Percentiles rank a stretch among this genome's conserved stretches.
phyloP scores from a whole-genome alignment of 2,113 vertebrate species.

The Probosciger aterrimus region DNA sequence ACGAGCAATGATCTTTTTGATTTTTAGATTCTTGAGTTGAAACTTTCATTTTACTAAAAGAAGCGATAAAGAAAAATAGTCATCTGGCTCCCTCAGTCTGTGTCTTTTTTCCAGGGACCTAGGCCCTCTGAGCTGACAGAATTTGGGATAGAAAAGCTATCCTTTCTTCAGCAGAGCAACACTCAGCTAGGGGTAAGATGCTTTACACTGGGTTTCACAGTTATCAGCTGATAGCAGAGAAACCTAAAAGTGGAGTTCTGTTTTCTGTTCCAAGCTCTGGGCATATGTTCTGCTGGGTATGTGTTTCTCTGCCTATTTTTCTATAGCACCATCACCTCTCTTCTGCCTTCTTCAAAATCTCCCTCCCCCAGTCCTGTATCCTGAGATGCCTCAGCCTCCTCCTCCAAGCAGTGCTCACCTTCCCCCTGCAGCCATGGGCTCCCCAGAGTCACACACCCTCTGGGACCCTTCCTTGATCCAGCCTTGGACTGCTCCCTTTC shows the following conservation, averaged over 20 bases:
- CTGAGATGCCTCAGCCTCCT: neutral
- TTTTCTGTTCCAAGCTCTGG: neutral
- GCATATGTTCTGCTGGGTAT: neutral
- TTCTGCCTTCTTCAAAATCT: neutral
- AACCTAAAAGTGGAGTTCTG: constrained; percentile 17
- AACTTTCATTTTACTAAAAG: neutral
- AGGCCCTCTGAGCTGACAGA: neutral
- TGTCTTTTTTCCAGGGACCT: neutral
- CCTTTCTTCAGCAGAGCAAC: neutral
- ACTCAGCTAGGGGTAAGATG: neutral
- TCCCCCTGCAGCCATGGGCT: accelerated
- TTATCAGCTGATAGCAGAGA: neutral
- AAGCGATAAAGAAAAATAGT: neutral
- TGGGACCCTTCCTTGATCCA: neutral
- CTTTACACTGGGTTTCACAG: neutral
- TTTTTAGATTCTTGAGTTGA: neutral
- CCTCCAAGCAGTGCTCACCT: neutral
- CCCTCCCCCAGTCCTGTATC: neutral
- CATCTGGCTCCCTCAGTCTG: neutral
- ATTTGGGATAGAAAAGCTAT: neutral
- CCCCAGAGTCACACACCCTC: neutral
- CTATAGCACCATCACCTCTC: neutral
- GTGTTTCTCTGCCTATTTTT: neutral
- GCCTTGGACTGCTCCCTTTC: neutral
- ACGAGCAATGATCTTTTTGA: neutral